Percentiles rank a stretch among this genome's conserved stretches.
Conservation (phyloP, 2,113 vertebrate genomes). For the Tachuris rubrigastra region DNA sequence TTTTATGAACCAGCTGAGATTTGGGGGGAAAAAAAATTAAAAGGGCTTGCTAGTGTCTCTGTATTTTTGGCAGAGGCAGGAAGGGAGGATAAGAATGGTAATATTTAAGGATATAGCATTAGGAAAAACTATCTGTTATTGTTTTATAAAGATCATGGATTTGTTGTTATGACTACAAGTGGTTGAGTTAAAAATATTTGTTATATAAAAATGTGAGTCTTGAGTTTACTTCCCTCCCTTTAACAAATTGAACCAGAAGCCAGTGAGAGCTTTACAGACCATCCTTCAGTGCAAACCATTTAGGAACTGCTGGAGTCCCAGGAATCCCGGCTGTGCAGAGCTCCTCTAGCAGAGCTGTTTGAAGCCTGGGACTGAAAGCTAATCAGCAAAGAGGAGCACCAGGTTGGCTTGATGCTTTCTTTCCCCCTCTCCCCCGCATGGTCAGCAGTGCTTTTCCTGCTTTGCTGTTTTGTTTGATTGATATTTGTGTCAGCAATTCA, state of each 20-base stretch:
- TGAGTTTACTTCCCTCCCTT: neutral
- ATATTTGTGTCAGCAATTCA: neutral
- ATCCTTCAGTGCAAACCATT: neutral
- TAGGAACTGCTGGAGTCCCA: neutral
- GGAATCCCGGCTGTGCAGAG: neutral
- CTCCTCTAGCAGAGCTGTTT: neutral
- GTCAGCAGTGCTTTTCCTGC: neutral
- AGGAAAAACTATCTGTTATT: neutral
- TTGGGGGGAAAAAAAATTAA: neutral
- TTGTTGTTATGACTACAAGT: neutral
- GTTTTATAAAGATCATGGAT: neutral
- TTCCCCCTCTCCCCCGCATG: neutral
- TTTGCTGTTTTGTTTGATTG: neutral
- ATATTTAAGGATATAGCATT: neutral
- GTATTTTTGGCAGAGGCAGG: neutral
- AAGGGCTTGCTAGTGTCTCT: neutral
- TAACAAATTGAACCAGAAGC: neutral
- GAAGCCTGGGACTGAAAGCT: neutral
- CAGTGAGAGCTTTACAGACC: neutral
- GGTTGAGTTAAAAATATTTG: neutral
- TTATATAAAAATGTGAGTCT: neutral
- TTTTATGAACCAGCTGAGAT: neutral
- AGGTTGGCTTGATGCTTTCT: neutral
- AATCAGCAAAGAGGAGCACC: neutral
- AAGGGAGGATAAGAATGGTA: neutral